A percentile compares a stretch with the other conserved stretches of the same genome.
Evolutionary conservation across 1,140 invertebrate species (phyloP).

Genomic region (Mylabris phalerata): DNA sequence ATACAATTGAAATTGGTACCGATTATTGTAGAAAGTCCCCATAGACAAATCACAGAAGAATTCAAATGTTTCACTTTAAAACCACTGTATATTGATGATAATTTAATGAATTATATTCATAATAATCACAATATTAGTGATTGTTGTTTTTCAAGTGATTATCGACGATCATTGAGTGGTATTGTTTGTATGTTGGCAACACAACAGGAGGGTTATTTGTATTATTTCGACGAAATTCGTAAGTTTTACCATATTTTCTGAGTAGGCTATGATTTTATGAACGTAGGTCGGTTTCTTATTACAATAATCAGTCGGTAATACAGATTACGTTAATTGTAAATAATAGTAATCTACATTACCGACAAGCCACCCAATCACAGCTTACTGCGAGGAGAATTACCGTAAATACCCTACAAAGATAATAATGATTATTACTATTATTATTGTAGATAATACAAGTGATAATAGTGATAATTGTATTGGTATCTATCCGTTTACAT

Average conservation of each 20-base stretch:
- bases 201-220: constrained; percentile 52
- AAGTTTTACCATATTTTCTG: not conserved
- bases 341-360: too few relatives aligned
- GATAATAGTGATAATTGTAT: constrained; percentile 33
- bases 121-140: constrained; percentile 19
- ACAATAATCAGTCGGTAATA: too few relatives aligned
- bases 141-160: constrained; percentile 27
- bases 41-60: constrained; percentile 37
- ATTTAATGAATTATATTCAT: constrained; percentile 5
- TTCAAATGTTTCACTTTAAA: constrained; percentile 39
- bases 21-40: constrained; percentile 34
- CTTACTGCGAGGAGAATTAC: too few relatives aligned
- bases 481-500: constrained; percentile 60
- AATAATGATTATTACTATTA: too few relatives aligned
- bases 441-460: too few relatives aligned
- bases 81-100: constrained; percentile 38
- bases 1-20: constrained; percentile 42
- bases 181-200: constrained; percentile 46
- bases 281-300: too few relatives aligned
- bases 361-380: too few relatives aligned
- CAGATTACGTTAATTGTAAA: too few relatives aligned
- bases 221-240: constrained; percentile 43
- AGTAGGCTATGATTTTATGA: too few relatives aligned
- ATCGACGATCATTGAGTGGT: constrained; percentile 29
- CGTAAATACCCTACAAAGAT: too few relatives aligned